Evolutionary conservation across 1,140 invertebrate genomes (phyloP).

Genomic region (Carcinoscorpius rotundicauda): DNA sequence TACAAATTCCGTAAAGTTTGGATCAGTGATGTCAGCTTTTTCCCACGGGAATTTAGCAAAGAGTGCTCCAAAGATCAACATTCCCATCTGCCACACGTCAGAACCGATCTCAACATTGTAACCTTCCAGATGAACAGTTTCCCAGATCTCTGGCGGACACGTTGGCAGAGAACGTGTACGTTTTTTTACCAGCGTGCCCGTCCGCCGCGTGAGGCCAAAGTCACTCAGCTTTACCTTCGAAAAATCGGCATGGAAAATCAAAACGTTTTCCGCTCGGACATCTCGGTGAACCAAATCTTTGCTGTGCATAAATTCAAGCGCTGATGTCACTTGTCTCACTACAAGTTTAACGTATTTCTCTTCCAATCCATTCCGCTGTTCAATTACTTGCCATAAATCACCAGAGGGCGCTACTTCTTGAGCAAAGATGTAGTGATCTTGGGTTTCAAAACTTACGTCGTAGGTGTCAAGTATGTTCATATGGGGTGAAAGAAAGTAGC

Average conservation of each 20-base stretch:
- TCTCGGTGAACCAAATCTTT: conserved; percentile 84
- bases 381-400: conserved; percentile 43
- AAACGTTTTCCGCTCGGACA: conserved; percentile 41
- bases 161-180: conserved; percentile 26
- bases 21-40: conserved; percentile 56
- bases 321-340: conserved; percentile 56
- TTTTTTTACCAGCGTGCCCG: conserved; percentile 50
- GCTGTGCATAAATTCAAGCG: conserved; percentile 81
- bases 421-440: conserved; percentile 36
- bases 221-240: conserved; percentile 81
- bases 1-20: conserved; percentile 44
- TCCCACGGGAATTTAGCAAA: conserved; percentile 93
- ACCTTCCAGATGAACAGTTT: conserved; percentile 68
- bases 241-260: conserved; percentile 28
- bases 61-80: conserved; percentile 82
- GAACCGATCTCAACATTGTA: conserved; percentile 60
- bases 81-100: conserved; percentile 93
- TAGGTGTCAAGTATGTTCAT: conserved; percentile 54
- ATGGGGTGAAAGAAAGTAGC: conserved; percentile 44
- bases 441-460: conserved; percentile 59
- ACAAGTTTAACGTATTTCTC: conserved; percentile 36
- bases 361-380: conserved; percentile 27
- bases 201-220: conserved; percentile 69
- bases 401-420: conserved; percentile 82
- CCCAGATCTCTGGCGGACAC: conserved; percentile 74